These are phyloP conservation scores for Lutraria rhynchaena DNA, from an alignment of 1,140 invertebrate genomes.

Conservation along the genomic window DNA sequence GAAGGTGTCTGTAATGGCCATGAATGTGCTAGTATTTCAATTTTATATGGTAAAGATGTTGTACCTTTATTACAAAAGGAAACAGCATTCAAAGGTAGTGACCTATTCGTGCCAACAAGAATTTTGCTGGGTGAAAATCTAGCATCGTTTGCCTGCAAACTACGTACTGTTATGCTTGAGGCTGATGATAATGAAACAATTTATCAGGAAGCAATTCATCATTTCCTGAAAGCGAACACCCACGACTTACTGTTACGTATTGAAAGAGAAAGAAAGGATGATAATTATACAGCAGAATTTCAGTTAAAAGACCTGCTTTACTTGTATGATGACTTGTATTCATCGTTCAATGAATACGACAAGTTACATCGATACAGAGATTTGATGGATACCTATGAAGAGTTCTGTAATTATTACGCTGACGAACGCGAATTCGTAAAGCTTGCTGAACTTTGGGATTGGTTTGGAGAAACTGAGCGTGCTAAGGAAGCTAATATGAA, in stretches of 20 bases:
- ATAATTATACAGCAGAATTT: not conserved
- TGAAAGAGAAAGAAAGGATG: not conserved
- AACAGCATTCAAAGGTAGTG: not conserved
- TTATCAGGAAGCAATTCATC: not conserved
- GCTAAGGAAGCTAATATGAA: conserved; percentile 12
- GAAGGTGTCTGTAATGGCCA: not conserved
- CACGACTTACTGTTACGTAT: conserved; percentile 8
- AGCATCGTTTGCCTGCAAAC: not conserved
- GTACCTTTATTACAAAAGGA: not conserved
- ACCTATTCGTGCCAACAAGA: not conserved
- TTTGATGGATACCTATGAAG: conserved; percentile 6
- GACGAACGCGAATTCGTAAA: not conserved
- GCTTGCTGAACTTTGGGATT: not conserved
- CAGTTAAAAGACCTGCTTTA: too few species aligned
- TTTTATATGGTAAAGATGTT: not conserved
- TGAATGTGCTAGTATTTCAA: not conserved
- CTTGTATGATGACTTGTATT: not conserved
- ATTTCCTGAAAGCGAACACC: conserved; percentile 2
- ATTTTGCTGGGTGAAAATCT: not conserved
- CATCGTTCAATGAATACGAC: not conserved
- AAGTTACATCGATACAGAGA: not conserved
- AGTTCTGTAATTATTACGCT: conserved; percentile 3
- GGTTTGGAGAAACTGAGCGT: not conserved
- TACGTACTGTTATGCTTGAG: not conserved
- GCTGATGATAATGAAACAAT: not conserved